Evolutionary conservation across 2,113 vertebrate species (phyloP), one percentile per base, ranked within the genome.

Genomic region (Channa maculata): DNA sequence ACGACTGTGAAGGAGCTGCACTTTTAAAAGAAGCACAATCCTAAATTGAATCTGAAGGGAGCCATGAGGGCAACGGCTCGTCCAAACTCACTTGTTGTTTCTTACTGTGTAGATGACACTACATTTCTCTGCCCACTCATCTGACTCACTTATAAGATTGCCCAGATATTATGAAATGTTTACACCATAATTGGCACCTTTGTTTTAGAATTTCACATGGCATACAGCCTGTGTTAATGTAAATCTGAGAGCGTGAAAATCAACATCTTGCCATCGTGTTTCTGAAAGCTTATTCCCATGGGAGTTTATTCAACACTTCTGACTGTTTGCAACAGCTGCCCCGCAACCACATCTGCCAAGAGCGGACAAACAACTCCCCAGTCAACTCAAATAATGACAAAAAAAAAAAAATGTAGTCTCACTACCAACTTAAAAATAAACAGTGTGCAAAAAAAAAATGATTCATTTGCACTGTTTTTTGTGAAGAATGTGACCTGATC

Each of bases 1-100:
- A 92, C 91, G 87, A 83, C 77, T 83, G 66, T 73, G 86, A 85
- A 69, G 82, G 33, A 82, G 58, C 61, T 70, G 71, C 65, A 57
- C 86, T 88, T 88, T 70, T 79, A 80, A 85, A 70, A 60, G 72
- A 68, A 84, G 91, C 82, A 68, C 89, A 91, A 91, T 89, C 75
- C 57, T 5, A 80, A 91, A 93, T 66, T 79, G 71, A 82, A 74
- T 84, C 60, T 24, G 14, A 34, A 59, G 58, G 79, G 79, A 76
- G 62, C 54, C 68, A 68, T 10, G 52, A 67, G 62, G 52, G 57
- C n/a, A 59, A 62, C n/a, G 66, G 75, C 63, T 79, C 49, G 65
- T 71, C 57, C 43, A 71, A 71, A 82, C 69, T 60, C 57, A 69
- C 13, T 45, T 57, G 38, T 53, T 62, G 64, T 69, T 65, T 24